A percentile compares a stretch with the other conserved stretches of the same genome.
Conservation (phyloP, 2,113 vertebrate genomes). For the Colinus virginianus region DNA sequence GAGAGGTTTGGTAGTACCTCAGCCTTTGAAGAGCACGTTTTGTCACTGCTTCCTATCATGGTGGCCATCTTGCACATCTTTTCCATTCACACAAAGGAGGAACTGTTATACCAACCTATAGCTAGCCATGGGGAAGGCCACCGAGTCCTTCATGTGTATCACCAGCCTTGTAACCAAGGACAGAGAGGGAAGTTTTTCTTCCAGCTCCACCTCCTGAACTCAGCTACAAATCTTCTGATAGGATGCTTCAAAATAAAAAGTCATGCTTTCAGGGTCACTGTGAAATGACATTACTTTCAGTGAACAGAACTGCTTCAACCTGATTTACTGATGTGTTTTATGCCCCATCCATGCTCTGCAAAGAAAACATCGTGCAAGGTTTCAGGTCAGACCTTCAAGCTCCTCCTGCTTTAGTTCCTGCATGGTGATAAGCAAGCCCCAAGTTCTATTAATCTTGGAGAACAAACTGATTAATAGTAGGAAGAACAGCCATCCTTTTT, state of each 20-base stretch:
- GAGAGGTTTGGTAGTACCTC: not conserved
- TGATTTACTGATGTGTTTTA: constrained; percentile 41
- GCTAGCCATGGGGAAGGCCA: not conserved
- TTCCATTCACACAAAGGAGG: accelerated
- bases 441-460: not conserved
- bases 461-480: not conserved
- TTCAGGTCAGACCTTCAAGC: constrained; percentile 17
- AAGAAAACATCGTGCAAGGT: constrained; percentile 26
- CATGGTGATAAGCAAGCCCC: not conserved
- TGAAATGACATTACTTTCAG: constrained; percentile 27
- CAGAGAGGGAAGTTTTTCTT: constrained; percentile 18
- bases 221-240: not conserved
- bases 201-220: not conserved
- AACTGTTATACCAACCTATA: not conserved
- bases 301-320: constrained; percentile 33
- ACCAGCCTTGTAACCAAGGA: constrained; percentile 16
- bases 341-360: not conserved
- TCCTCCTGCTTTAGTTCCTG: not conserved
- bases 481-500: not conserved
- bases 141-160: accelerated
- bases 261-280: constrained; percentile 37
- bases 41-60: not conserved
- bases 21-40: not conserved
- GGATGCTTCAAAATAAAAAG: not conserved
- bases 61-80: not conserved